Evolutionary conservation across 2,797 vertebrate genomes (phyloP), one percentile per base, ranked within the genome.

Genomic region (Eremophila alpestris): DNA sequence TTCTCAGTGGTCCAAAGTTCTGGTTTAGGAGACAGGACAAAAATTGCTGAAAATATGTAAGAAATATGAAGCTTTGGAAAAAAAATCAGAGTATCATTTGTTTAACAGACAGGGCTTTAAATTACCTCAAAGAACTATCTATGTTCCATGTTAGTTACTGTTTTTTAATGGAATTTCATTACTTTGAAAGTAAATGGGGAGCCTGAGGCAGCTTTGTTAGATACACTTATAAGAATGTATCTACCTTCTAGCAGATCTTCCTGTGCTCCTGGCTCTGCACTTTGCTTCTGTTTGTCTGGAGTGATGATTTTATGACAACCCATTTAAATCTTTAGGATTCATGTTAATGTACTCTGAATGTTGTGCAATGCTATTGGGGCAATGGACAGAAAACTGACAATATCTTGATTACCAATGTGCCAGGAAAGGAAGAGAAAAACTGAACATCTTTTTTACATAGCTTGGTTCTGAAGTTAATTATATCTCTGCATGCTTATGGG

Each of bases 71-170:
- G 86, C 65, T 59, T 78, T 94, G 89, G 71, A 3, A 19, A 34
- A 59, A 92, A 91, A 69, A 78, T 59, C 43, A 48, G 75, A 93
- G 55, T 91, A 92, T 90, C 76, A 62, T 83, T 96, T 94, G 32
- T 64, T 88, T 90, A 90, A 89, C 78, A 92, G 71, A 18, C 52
- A 73, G 67, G 75, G 62, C 70, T 97, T 97, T 89, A 95, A 83
- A 83, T 80, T 34, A 95, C 84, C 54, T 90, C 49, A 89, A 92
- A 95, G 48, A 93, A 77, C 87, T 87, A 46, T 48, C 87, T 87
- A 46, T 48, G 36, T 79, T 76, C 64, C 34, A 54, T 73, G 14
- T 83, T 71, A 80, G 71, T 87, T 84, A 89, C 45, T 51, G 48
- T 62, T 65, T 65, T 76, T 13, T 73, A 75, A 63, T n/a, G 75